These are phyloP conservation scores for Malurus elegans DNA, from an alignment of 2,113 vertebrate genomes.

Conservation along the genomic window DNA sequence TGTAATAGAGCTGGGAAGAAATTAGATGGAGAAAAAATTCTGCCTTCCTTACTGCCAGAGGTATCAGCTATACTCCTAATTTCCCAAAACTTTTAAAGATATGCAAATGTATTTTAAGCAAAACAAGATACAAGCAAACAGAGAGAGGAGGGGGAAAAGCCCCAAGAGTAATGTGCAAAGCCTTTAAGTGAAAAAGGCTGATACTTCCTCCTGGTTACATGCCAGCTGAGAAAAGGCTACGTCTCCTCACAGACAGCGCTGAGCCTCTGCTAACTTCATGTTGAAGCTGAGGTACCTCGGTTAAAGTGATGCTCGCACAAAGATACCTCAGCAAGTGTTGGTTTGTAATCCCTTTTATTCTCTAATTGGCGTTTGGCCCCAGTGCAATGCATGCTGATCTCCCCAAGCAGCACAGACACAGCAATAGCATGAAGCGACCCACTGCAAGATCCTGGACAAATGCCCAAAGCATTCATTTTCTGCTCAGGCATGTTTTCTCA, in stretches of 20 bases:
- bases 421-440: background rate
- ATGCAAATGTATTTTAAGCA: background rate
- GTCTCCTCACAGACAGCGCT: background rate
- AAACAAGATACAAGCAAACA: background rate
- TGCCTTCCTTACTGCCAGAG: background rate
- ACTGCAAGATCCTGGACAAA: background rate
- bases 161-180: background rate
- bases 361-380: background rate
- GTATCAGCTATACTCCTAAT: background rate
- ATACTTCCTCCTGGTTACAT: background rate
- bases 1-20: background rate
- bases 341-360: background rate
- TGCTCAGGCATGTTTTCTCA: background rate
- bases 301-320: background rate
- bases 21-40: background rate
- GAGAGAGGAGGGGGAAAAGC: rapidly evolving
- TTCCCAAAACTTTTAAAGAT: background rate
- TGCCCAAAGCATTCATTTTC: background rate
- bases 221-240: background rate
- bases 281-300: background rate
- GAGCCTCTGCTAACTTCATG: background rate
- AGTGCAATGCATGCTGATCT: background rate
- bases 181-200: background rate
- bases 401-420: background rate
- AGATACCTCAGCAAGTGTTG: background rate